phyloP scores from a whole-genome alignment of 2,888 invertebrate species.

The Listrodromus nycthemerus region DNA sequence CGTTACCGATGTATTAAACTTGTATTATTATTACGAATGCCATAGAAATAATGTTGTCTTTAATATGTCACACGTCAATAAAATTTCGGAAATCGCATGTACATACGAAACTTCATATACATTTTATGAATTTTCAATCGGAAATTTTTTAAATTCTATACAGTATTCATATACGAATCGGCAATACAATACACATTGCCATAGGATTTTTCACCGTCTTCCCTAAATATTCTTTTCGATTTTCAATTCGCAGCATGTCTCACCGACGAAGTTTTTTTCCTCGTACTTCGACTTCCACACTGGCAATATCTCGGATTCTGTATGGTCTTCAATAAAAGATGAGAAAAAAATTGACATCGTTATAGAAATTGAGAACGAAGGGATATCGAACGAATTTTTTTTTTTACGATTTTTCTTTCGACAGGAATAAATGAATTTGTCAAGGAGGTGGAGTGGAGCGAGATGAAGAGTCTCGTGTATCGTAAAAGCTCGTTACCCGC shows the following conservation, averaged over 20 bases:
- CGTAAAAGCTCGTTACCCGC: slow-evolving; percentile 8
- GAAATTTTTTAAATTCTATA: too few species aligned
- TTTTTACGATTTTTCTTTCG: not conserved
- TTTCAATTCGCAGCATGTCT: slow-evolving; percentile 1
- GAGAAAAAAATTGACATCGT: slow-evolving; percentile 11
- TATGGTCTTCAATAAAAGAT: slow-evolving; percentile 10
- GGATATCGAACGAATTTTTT: not conserved
- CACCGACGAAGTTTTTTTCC: slow-evolving; percentile 2
- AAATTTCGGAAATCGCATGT: too few species aligned
- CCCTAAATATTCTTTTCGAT: not conserved
- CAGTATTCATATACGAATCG: too few species aligned
- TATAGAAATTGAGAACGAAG: not conserved
- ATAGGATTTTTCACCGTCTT: not conserved
- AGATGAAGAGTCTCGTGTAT: not conserved
- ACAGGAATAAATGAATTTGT: not conserved
- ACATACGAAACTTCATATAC: too few species aligned
- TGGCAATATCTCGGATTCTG: not conserved
- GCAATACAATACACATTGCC: too few species aligned
- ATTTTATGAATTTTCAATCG: too few species aligned
- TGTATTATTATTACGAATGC: too few species aligned
- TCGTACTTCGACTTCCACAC: slow-evolving; percentile 5
- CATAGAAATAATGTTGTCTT: too few species aligned
- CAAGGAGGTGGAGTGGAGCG: not conserved
- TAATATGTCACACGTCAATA: too few species aligned
- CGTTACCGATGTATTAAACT: too few species aligned